Evolutionary conservation across 2,113 vertebrate species (phyloP), one percentile per base, ranked within the genome.

Genomic region (Monopterus albus): DNA sequence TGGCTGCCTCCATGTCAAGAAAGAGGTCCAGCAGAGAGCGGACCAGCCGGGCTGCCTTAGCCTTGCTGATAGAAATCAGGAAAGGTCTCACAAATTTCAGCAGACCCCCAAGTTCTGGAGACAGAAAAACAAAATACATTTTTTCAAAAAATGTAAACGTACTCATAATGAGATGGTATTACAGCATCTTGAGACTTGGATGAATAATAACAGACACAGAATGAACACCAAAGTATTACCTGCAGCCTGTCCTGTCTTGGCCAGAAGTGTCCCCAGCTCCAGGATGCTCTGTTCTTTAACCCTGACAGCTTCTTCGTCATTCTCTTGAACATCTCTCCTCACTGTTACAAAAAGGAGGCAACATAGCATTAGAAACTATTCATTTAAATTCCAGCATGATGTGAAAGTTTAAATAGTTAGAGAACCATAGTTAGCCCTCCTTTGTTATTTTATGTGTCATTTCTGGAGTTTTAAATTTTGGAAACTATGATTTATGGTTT

Each of bases 251-350:
- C 98, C 98, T 0, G 98, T 99, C 89, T 98, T 98, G 72, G 98
- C 98, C 91, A 99, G 73, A 33, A 99, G 96, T 0, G 93, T 94
- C 4, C 97, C 98, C 87, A 99, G 92, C 78, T 98, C 97, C 94
- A 99, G 84, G 90, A 99, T 99, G 90, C 98, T 99, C 92, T 99
- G 98, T 89, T 99, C 98, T 89, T 99, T 99, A 87, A 99, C 97
- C 83, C 96, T 95, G 64, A 99, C 96, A 0, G 97, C 97, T 60
- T 99, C 98, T 66, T 99, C 98, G 86, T 99, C 98, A 0, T 96
- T 95, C 82, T 99, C 96, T 74, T 98, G 96, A 82, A 99, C 95
- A 90, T 99, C 97, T 29, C 98, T 95, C 79, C 98, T 97, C 91
- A 99, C 98, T 99, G 75, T 42, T 45, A 81, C 42, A 70, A 51